Base-by-base conservation (phyloP, 2,888 invertebrate species). In the Melanostoma scalare region DNA sequence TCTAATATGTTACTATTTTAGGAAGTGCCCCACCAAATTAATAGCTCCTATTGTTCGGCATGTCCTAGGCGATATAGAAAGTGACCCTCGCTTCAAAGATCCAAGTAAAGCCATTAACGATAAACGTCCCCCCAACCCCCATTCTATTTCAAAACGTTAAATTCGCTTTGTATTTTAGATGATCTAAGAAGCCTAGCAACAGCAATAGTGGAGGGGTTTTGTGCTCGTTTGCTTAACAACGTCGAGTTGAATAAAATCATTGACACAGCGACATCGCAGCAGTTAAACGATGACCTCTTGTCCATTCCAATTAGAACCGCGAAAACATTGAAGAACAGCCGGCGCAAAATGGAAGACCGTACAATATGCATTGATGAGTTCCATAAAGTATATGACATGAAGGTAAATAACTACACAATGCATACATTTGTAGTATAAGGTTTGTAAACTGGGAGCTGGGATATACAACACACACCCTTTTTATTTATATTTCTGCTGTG, bases 291-390 rank as follows among this genome's bases (percentile, higher is more conserved):
- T 84, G 84, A 84, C 79, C 79, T 84, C 50, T 79, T 84, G 79
- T 1, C 61, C 53, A 72, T 74, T 65, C 92, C 92, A 86, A 88
- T 92, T 58, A 92, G 93, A 46, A 95, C 95, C 84, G 93, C 94
- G 40, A 94, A 93, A 87, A 95, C 96, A 67, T 93, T 95, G 36
- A 96, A 95, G 91, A 98, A 98, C 92, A 93, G 93, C 42, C 93
- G 98, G 69, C 93, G 98, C 75, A 95, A 94, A 89, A 98, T 98
- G 98, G 98, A 99, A 91, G 98, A 99, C 90, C 93, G 97, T 58
- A 96, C 97, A 89, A 94, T 96, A 3, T 94, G 96, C 88, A 93
- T 98, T 78, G 95, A 96, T 61, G 96, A 97, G 89, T 93, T 97
- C 87, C 96, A 97, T 90, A 93, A 94, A 30, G 93, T 97, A 86